Evolutionary conservation across 2,113 vertebrate genomes (phyloP).

Genomic region (Cynopterus brachyotis): DNA sequence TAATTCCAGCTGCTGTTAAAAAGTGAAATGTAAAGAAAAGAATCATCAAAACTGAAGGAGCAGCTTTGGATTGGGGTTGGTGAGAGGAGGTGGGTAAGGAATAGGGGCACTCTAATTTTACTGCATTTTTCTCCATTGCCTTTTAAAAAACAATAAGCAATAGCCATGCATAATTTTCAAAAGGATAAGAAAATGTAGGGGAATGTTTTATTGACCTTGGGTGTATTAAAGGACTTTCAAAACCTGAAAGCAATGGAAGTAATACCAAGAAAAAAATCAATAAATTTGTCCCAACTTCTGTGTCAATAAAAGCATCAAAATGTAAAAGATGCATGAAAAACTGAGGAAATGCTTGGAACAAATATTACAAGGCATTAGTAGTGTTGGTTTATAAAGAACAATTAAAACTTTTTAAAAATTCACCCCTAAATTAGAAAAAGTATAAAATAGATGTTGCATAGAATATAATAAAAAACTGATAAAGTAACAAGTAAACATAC

Average conservation of each 20-base stretch:
- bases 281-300: not conserved
- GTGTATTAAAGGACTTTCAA: not conserved
- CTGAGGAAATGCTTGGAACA: not conserved
- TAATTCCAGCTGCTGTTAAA: slow-evolving; percentile 56
- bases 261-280: not conserved
- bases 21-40: slow-evolving; percentile 31
- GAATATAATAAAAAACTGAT: not conserved
- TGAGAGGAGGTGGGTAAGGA: not conserved
- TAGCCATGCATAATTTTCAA: not conserved
- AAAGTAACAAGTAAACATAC: not conserved
- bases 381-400: not conserved
- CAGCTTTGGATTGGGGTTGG: not conserved
- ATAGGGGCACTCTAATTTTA: not conserved
- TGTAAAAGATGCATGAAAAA: not conserved
- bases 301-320: not conserved
- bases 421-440: not conserved
- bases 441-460: not conserved
- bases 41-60: slow-evolving; percentile 10
- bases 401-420: not conserved
- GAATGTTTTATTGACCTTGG: not conserved
- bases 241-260: not conserved
- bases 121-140: not conserved
- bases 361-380: not conserved
- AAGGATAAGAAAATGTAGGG: not conserved
- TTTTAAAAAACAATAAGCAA: not conserved